Base-by-base conservation (phyloP, 2,888 invertebrate genomes). In the Sphaeridia pumilis region DNA sequence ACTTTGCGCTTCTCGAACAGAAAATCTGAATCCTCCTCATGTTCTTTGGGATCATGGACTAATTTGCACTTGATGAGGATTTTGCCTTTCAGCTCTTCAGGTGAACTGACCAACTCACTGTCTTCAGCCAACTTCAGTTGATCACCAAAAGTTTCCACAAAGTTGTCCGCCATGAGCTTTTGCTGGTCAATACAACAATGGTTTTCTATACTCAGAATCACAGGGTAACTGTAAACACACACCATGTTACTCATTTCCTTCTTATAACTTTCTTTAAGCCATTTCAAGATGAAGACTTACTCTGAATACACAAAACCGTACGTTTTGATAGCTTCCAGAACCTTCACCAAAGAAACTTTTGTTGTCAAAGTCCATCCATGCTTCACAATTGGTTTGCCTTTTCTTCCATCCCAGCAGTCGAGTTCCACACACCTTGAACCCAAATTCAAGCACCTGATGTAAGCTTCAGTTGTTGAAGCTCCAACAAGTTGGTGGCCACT, bases 321-420 rank as follows among this genome's bases (percentile, higher is more conserved):
- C 63, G 93, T 90, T 68, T 87, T 87, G 45, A 98, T 93, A 0
- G 86, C 87, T 66, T 83, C 82, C 27, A 98, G 80, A 0, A 94
- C 95, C 69, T 95, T 95, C 69, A 86, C 78, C 68, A 98, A 90
- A 73, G 83, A 81, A 21, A 98, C 90, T 73, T 92, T 93, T 0
- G 92, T 88, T 0, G 97, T 98, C 58, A 97, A 78, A 0, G 97
- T 97, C 70, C 93, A 92, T 0, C 95, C 95, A 70, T 97, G 97
- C 70, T 87, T 95, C 62, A 97, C 92, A 67, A 88, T 83, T 0
- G 94, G 94, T 69, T 83, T 80, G 50, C 89, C 92, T 67, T 94
- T 92, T 0, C 88, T 87, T 1, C 95, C 97, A 71, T 97, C 94
- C 95, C 95, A 97, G 71, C 94, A 94, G 71, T 97, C 97, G 46